Evolutionary conservation across 2,888 invertebrate species (phyloP), one percentile per base, ranked within the genome.

Genomic region (Pammene aurita): DNA sequence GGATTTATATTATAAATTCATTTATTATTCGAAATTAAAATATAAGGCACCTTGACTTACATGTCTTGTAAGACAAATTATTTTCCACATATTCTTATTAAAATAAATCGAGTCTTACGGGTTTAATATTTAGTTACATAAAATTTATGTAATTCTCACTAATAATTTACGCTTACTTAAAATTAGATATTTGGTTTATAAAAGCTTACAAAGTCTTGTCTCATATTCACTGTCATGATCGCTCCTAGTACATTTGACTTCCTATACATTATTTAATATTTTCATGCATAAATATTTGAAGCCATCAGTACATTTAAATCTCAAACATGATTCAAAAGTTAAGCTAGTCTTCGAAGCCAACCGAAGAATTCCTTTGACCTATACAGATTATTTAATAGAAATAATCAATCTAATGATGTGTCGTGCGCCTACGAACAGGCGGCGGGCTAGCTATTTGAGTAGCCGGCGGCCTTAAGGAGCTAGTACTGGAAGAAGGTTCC

Each of bases 381-480:
- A 11, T 6, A 18, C 6, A 26, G 26, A 34, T 34, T 34, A 34
- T 5, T 54, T 34, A n/a, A 5, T 7, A 42, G 42, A 14, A 14
- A 13, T 14, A 44, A 50, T n/a, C 11, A 11, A n/a, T 14, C 46
- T 73, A 81, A 60, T 81, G 78, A 38, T 83, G 80, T 35, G 80
- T 77, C 10, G 83, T 77, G 2, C 80, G 78, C 72, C 83, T 80
- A 7, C 86, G 80, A 41, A 78, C 71, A 1, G 87, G 89, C 16
- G 90, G 89, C 2, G 90, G 90, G 66, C 88, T 90, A 5, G 84
- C 83, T 0, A 80, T 72, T 0, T 81, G 75, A 0, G 80, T 76
- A 0, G 76, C 70, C 6, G 90, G 90, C 11, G 89, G 89, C 69
- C 75, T 79, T 0, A 89, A 76, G 38, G 77, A 76, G n/a, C 75